Base-by-base conservation (phyloP, 2,888 invertebrate genomes). In the Rosalia funebris region DNA sequence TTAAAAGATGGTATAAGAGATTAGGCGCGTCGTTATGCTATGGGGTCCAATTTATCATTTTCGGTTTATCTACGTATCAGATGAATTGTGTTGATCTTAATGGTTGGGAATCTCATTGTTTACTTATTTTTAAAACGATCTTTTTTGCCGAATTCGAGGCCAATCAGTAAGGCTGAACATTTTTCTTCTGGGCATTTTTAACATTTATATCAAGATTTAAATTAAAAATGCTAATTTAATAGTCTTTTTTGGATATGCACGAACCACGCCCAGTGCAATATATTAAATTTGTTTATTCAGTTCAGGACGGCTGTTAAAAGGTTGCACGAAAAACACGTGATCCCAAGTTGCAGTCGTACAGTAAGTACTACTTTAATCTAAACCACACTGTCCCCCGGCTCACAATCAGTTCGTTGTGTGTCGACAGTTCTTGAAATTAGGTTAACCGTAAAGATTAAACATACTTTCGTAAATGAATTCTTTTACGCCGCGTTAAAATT, bases 91-190 rank as follows among this genome's bases (percentile, higher is more conserved):
- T 57, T 20, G 57, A 61, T 61, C 50, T 44, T 57, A 56, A 46
- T 56, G 45, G 41, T 12, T 15, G 37, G 45, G 44, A 50, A 62
- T 57, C 48, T 57, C 46, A 61, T 61, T 57, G 61, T 61, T 61
- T 47, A 54, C 62, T 54, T 58, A 62, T 62, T 55, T 58, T 45
- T 58, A 41, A 39, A 50, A 44, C 58, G 58, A 50, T 42, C 37
- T 50, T 62, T 58, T 62, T 55, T 42, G 39, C 57, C 31, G 16
- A 57, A 42, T 58, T 62, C 62, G 55, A 62, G 62, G 62, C 58
- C 57, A 50, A 4, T 44, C 45, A 20, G 44, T 41, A n/a, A 55
- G 39, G 55, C 39, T 34, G 37, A 46, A 19, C 11, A 42, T 57
- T 54, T 54, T 45, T 62, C 55, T 62, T 20, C 57, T 57, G 48